These are phyloP conservation scores for Saxidomus purpurata DNA, from an alignment of 1,140 invertebrate species.

Conservation along the genomic window DNA sequence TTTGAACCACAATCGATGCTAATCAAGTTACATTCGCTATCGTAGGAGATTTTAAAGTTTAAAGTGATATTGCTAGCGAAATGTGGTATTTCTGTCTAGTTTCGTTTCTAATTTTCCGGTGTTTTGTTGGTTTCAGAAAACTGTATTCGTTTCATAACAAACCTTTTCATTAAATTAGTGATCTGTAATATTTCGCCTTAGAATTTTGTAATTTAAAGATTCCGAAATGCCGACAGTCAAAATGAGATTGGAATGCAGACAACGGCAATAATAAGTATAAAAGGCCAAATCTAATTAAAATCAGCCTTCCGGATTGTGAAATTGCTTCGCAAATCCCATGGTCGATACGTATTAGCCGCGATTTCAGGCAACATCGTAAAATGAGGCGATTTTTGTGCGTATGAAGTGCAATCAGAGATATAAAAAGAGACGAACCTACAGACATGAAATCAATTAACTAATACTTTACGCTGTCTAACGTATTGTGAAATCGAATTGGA, in stretches of 20 bases:
- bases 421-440: background rate
- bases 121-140: no score
- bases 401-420: background rate
- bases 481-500: conserved; percentile 35
- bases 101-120: no score
- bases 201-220: no score
- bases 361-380: background rate
- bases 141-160: no score
- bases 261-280: background rate
- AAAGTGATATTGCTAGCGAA: no score
- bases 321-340: background rate
- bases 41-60: no score
- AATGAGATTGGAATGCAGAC: background rate
- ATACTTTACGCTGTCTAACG: conserved; percentile 22
- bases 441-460: conserved; percentile 29
- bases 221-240: no score
- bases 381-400: background rate
- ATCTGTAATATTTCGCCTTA: no score
- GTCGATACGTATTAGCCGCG: background rate
- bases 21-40: no score
- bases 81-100: no score
- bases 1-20: no score
- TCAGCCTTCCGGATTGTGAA: background rate
- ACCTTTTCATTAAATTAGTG: no score
- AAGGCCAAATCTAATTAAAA: background rate